phyloP scores from a whole-genome alignment of 2,888 invertebrate genomes.

The Drosophila rellima region DNA sequence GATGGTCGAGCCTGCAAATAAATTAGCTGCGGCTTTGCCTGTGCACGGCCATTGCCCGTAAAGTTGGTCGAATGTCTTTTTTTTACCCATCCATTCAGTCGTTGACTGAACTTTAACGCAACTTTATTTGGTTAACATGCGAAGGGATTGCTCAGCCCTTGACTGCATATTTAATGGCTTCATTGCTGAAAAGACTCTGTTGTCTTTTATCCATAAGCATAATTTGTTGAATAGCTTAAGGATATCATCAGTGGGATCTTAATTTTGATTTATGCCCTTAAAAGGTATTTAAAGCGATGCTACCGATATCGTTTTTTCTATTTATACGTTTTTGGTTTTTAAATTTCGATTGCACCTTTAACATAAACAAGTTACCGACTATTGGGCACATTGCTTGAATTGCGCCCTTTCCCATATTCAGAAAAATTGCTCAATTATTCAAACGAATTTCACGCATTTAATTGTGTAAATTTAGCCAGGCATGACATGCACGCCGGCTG shows the following conservation, averaged over 20 bases:
- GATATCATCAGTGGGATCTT: constrained; percentile 21
- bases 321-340: constrained; percentile 2
- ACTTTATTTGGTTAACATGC: constrained; percentile 50
- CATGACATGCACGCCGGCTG: constrained; percentile 67
- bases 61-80: constrained; percentile 49
- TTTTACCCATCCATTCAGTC: constrained; percentile 9
- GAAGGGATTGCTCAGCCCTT: constrained; percentile 23
- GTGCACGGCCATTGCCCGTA: constrained; percentile 61
- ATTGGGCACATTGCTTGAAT: constrained; percentile 24
- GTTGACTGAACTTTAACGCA: constrained; percentile 55
- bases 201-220: constrained; percentile 20
- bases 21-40: constrained; percentile 77
- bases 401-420: constrained; percentile 17
- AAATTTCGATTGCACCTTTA: constrained; percentile 28
- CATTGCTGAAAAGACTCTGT: constrained; percentile 3
- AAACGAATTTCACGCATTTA: constrained; percentile 81
- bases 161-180: constrained; percentile 50
- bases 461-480: constrained; percentile 82
- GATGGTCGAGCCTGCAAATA: constrained; percentile 74
- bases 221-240: constrained; percentile 30
- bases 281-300: constrained; percentile 2
- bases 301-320: constrained; percentile 7
- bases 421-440: constrained; percentile 81
- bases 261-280: constrained; percentile 42
- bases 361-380: constrained; percentile 23